Percentiles rank a stretch among this genome's conserved stretches.
These are phyloP conservation scores for Choristoneura rosaceana DNA, from an alignment of 2,888 invertebrate species.

Conservation along the genomic window DNA sequence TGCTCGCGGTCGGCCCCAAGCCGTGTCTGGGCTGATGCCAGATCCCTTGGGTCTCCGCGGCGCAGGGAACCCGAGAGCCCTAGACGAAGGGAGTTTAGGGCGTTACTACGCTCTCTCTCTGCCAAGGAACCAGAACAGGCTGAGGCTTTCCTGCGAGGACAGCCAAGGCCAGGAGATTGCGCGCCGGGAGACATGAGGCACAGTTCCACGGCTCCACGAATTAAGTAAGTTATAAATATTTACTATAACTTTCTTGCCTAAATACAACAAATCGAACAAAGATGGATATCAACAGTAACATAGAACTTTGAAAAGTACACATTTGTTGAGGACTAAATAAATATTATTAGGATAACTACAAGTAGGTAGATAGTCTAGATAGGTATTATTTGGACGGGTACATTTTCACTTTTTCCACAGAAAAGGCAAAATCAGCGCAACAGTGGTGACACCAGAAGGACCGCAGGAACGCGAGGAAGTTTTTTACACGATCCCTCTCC, in stretches of 20 bases:
- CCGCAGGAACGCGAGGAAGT: constrained; percentile 85
- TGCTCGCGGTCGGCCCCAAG: constrained; percentile 89
- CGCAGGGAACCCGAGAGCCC: constrained; percentile 76
- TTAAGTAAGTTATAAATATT: constrained; percentile 66
- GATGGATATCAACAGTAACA: neutral
- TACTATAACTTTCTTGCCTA: neutral
- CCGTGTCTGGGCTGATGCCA: constrained; percentile 82
- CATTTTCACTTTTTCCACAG: constrained; percentile 53
- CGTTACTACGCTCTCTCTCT: constrained; percentile 87
- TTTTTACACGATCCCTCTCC: constrained; percentile 84
- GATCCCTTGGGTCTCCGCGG: constrained; percentile 72
- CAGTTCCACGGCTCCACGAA: constrained; percentile 76
- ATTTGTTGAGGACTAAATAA: too few relatives aligned
- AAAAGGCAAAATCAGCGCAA: constrained; percentile 76
- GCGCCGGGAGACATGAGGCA: constrained; percentile 84
- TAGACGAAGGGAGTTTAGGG: constrained; percentile 83
- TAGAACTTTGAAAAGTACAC: too few relatives aligned
- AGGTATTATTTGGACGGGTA: neutral
- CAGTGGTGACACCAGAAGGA: constrained; percentile 70
- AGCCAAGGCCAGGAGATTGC: constrained; percentile 89
- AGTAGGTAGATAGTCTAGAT: too few relatives aligned
- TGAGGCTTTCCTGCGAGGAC: constrained; percentile 88
- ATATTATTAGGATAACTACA: too few relatives aligned
- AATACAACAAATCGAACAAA: neutral
- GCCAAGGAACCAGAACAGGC: constrained; percentile 88